Percentiles rank a stretch among this genome's conserved stretches.
These are phyloP conservation scores for Ceratina australensis DNA, from an alignment of 1,140 invertebrate species.

Conservation along the genomic window DNA sequence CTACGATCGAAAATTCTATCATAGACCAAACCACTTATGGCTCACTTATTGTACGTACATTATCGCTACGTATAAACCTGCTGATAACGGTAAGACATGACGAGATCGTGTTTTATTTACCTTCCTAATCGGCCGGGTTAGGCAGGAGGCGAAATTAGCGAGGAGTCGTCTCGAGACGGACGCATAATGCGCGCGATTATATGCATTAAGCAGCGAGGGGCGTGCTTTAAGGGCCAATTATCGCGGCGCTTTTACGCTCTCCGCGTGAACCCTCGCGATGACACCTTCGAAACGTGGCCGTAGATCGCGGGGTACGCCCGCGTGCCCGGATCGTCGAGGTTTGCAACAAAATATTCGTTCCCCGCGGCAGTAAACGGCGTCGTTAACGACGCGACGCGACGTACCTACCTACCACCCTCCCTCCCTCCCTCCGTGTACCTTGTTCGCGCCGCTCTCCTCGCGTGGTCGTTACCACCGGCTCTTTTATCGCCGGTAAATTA, in stretches of 20 bases:
- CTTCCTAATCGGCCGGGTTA: conserved; percentile 44
- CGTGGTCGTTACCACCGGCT: conserved; percentile 58
- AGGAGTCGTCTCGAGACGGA: conserved; percentile 37
- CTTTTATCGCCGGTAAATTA: conserved; percentile 79
- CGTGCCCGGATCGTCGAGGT: conserved; percentile 26
- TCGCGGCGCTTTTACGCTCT: conserved; percentile 29
- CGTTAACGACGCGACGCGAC: conserved; percentile 72
- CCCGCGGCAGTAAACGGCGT: conserved; percentile 75
- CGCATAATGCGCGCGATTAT: conserved; percentile 52
- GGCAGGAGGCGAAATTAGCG: conserved; percentile 50
- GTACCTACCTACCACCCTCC: background rate
- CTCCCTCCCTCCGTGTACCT: no score
- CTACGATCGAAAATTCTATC: no score
- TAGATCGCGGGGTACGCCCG: conserved; percentile 14
- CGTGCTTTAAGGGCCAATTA: conserved; percentile 53
- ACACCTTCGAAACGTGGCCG: conserved; percentile 22
- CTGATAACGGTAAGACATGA: no score
- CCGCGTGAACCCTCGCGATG: background rate
- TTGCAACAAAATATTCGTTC: conserved; percentile 76
- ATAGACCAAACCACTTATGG: no score
- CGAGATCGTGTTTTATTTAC: no score
- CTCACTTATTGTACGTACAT: no score
- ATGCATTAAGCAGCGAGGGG: conserved; percentile 48
- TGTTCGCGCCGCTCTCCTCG: conserved; percentile 13
- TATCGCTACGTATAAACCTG: no score